phyloP scores from a whole-genome alignment of 2,797 vertebrate genomes.

The Buphagus erythrorhynchus region DNA sequence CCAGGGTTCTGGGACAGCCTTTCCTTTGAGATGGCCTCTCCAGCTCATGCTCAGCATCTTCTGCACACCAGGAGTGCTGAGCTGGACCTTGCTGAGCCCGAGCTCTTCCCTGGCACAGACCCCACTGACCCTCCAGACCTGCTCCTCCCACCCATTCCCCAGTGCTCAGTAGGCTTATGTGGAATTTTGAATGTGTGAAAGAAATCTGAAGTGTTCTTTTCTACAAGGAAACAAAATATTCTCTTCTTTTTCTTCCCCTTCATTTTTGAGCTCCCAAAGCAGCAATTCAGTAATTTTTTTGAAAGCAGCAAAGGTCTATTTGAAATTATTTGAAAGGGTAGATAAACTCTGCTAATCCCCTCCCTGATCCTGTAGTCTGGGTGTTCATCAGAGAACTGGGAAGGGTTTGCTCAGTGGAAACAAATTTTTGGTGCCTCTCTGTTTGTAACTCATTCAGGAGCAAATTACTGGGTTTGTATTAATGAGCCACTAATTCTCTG shows the following conservation, averaged over 20 bases:
- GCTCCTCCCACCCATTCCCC: not conserved
- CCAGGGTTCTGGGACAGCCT: not conserved
- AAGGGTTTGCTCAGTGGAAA: not conserved
- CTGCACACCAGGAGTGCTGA: not conserved
- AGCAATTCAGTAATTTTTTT: not conserved
- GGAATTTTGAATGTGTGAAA: not conserved
- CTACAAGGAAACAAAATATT: not conserved
- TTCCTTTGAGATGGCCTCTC: not conserved
- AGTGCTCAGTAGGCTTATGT: not conserved
- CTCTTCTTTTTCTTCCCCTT: not conserved
- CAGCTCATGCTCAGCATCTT: not conserved
- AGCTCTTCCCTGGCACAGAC: not conserved
- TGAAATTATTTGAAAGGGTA: not conserved
- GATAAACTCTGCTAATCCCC: not conserved
- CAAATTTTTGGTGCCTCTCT: not conserved
- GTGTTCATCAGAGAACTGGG: not conserved
- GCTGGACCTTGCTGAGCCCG: not conserved
- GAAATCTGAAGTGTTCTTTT: not conserved
- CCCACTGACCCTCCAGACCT: not conserved
- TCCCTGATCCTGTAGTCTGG: not conserved
- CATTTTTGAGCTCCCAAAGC: not conserved
- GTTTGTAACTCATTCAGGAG: not conserved
- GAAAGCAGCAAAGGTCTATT: not conserved
- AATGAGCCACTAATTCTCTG: not conserved
- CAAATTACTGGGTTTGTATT: not conserved